phyloP scores from a whole-genome alignment of 2,888 invertebrate genomes.

The Diogma glabrata region DNA sequence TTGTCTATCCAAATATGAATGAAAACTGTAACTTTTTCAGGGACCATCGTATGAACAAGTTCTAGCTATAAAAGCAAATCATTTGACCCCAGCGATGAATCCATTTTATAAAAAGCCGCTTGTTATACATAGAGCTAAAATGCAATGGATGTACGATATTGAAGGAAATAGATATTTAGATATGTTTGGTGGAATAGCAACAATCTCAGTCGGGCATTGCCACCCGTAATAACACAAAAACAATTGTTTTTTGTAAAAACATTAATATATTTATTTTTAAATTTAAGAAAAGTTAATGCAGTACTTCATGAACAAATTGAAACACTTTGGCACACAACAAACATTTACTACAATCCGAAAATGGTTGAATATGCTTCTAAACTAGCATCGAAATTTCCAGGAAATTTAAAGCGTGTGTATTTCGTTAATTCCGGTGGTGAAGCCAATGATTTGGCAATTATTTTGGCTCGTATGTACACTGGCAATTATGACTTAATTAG shows the following conservation, averaged over 20 bases:
- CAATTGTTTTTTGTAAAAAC: not conserved
- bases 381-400: slow-evolving; percentile 69
- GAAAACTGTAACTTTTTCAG: no score
- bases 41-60: slow-evolving; percentile 52
- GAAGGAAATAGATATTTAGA: slow-evolving; percentile 82
- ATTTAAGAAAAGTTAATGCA: slow-evolving; percentile 65
- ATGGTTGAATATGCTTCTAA: slow-evolving; percentile 84
- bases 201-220: slow-evolving; percentile 93
- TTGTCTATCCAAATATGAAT: no score
- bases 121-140: slow-evolving; percentile 71
- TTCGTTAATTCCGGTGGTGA: slow-evolving; percentile 95
- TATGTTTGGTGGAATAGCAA: slow-evolving; percentile 93
- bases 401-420: slow-evolving; percentile 78
- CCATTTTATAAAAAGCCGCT: slow-evolving; percentile 74
- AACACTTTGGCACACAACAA: slow-evolving; percentile 84
- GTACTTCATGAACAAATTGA: slow-evolving; percentile 69
- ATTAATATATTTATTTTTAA: slow-evolving; percentile 14
- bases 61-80: slow-evolving; percentile 43
- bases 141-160: slow-evolving; percentile 88
- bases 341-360: slow-evolving; percentile 80
- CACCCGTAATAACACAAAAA: slow-evolving; percentile 72
- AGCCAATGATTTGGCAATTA: slow-evolving; percentile 87
- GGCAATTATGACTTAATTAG: slow-evolving; percentile 75
- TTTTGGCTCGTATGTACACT: slow-evolving; percentile 78
- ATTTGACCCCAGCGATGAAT: slow-evolving; percentile 58